Evolutionary conservation across 2,888 invertebrate species (phyloP).

Genomic region (Troides helena): DNA sequence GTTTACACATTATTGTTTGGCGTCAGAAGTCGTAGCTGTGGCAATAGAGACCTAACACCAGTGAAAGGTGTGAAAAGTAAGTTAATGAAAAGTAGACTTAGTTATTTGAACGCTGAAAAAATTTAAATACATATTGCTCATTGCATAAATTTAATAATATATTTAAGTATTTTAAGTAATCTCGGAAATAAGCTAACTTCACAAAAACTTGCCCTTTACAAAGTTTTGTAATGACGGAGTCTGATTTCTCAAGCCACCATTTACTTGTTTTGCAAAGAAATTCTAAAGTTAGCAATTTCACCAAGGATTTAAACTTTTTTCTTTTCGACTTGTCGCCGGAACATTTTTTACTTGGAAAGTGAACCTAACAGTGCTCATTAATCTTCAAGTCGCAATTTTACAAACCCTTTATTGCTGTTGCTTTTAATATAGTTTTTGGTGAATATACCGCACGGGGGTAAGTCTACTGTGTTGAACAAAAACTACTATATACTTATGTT

Average conservation of each 20-base stretch:
- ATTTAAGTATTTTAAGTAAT: background rate
- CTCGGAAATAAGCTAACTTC: constrained; percentile 30
- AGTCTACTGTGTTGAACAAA: no score
- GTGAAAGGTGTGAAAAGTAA: no score
- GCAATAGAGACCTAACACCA: no score
- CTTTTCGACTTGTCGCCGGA: constrained; percentile 23
- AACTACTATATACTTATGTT: no score
- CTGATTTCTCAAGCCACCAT: constrained; percentile 39
- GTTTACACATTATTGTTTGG: no score
- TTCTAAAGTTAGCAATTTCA: constrained; percentile 28
- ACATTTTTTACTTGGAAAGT: constrained; percentile 25
- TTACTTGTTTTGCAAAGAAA: constrained; percentile 29
- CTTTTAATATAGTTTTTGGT: no score
- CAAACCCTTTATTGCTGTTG: background rate
- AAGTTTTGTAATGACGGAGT: constrained; percentile 50
- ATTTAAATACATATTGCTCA: no score
- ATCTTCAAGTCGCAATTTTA: constrained; percentile 20
- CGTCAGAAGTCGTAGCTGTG: no score
- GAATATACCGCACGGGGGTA: no score
- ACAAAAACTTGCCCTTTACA: constrained; percentile 48
- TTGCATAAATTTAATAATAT: no score
- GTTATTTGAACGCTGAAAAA: background rate
- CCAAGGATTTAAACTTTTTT: constrained; percentile 26
- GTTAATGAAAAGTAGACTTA: no score
- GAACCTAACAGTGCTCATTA: constrained; percentile 26